Base-by-base conservation (phyloP, 2,888 invertebrate genomes). In the Myopa testacea region DNA sequence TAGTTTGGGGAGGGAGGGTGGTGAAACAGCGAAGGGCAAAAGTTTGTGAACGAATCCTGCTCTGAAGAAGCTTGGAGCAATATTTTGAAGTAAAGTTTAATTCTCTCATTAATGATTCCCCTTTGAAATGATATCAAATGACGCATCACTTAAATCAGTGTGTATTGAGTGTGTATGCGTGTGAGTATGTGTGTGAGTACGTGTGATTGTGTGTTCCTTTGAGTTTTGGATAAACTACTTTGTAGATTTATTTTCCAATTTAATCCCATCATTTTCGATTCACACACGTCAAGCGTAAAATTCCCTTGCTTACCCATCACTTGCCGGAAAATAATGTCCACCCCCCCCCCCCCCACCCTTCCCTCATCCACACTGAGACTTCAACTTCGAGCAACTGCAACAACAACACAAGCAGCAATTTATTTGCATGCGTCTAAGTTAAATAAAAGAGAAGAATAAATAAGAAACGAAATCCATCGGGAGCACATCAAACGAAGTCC, bases 251-350 rank as follows among this genome's bases (percentile, higher is more conserved):
- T 62, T 69, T 69, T 69, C 34, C 60, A 38, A 71, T 52, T 73
- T 73, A 73, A 73, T 73, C 73, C 73, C 73, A 73, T 73, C 45
- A 73, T 73, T 73, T 73, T 73, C 73, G 73, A 63, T 73, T 63
- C 60, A 26, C 73, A 62, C 73, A 73, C 62, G 73, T 73, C 63
- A 63, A 26, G 73, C 73, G 63, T n/a, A 40, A 73, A 63, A 62
- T 62, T 73, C 62, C 26, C 26, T 72, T 62, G 12, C 65, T 60
- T 40, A n/a, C 72, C 19, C 72, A 55, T 40, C 26, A 62, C 45
- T 62, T 38, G 38, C 19, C 34, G 14, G 71, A 16, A 26, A 19
- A 26, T 26, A 26, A 26, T 26, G 26, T 26, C 26, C 26, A 26
- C 19, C 50, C 50, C 74, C n/a, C 65, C n/a, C 50, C 16, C 58